Conservation (phyloP, 1,140 invertebrate genomes). For the Euura lappo region DNA sequence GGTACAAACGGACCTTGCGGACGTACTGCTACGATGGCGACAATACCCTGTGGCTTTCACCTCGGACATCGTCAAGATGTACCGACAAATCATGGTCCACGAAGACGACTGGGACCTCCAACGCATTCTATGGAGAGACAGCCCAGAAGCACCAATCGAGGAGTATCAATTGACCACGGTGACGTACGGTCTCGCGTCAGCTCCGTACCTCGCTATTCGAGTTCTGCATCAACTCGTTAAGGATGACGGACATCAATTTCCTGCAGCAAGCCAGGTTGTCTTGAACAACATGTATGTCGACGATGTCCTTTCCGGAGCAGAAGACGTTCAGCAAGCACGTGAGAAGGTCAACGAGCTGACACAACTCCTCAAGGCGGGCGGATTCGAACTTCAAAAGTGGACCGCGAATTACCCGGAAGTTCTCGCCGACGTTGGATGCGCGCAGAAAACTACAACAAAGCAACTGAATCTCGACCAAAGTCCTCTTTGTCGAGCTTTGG, state of each 20-base stretch:
- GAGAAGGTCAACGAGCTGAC: conserved; percentile 31
- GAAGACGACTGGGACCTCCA: conserved; percentile 34
- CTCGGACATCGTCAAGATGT: conserved; percentile 42
- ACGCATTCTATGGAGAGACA: conserved; percentile 40
- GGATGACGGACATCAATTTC: conserved; percentile 35
- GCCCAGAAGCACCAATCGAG: conserved; percentile 21
- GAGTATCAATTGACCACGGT: conserved; percentile 44
- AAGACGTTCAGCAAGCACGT: conserved; percentile 24
- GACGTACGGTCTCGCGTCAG: conserved; percentile 47
- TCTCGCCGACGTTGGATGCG: conserved; percentile 29
- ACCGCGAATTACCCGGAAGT: conserved; percentile 35
- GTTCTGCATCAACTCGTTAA: conserved; percentile 38
- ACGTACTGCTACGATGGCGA: conserved; percentile 14
- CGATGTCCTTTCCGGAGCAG: conserved; percentile 39
- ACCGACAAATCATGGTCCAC: conserved; percentile 36
- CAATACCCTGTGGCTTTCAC: conserved; percentile 21
- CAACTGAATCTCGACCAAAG: too few relatives aligned
- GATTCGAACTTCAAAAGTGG: conserved; percentile 45
- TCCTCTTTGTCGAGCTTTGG: too few relatives aligned
- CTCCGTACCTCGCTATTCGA: conserved; percentile 40
- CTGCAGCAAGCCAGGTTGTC: conserved; percentile 28
- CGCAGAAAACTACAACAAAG: too few relatives aligned
- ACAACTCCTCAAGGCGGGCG: conserved; percentile 29
- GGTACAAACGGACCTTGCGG: conserved; percentile 11
- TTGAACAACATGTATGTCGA: conserved; percentile 32